Conservation (phyloP, 2,888 invertebrate genomes). For the Pollenia griseotomentosa region DNA sequence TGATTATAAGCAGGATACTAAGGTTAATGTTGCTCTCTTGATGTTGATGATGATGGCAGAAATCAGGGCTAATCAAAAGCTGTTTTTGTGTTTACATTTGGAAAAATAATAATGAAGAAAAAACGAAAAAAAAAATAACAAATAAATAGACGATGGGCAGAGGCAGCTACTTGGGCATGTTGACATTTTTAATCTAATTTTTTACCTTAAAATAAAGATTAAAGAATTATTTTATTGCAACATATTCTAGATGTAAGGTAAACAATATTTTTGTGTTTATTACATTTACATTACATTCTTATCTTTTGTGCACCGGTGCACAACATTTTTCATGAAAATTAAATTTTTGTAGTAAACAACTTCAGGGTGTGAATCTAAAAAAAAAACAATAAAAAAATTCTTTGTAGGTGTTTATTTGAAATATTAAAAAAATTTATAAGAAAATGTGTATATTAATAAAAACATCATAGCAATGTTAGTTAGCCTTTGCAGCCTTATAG, state of each 20-base stretch:
- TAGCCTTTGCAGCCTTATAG: no score
- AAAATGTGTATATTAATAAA: no score
- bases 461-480: no score
- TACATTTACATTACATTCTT: not conserved
- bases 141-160: slow-evolving; percentile 9
- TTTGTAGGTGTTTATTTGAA: not conserved
- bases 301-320: not conserved
- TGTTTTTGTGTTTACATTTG: slow-evolving; percentile 39
- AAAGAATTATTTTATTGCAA: slow-evolving; percentile 24
- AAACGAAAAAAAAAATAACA: not conserved
- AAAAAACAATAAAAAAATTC: not conserved
- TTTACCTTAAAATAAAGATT: slow-evolving; percentile 12
- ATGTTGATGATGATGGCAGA: slow-evolving; percentile 57
- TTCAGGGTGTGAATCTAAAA: not conserved
- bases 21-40: slow-evolving; percentile 63
- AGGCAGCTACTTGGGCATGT: slow-evolving; percentile 3
- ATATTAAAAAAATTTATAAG: no score
- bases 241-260: not conserved
- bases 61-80: slow-evolving; percentile 67
- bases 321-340: not conserved
- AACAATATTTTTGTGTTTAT: not conserved
- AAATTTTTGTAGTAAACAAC: not conserved
- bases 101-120: not conserved
- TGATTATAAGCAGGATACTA: slow-evolving; percentile 75
- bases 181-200: slow-evolving; percentile 13